Percentiles rank a stretch among this genome's conserved stretches.
phyloP scores from a whole-genome alignment of 2,888 invertebrate species.

The Oithona nana region DNA sequence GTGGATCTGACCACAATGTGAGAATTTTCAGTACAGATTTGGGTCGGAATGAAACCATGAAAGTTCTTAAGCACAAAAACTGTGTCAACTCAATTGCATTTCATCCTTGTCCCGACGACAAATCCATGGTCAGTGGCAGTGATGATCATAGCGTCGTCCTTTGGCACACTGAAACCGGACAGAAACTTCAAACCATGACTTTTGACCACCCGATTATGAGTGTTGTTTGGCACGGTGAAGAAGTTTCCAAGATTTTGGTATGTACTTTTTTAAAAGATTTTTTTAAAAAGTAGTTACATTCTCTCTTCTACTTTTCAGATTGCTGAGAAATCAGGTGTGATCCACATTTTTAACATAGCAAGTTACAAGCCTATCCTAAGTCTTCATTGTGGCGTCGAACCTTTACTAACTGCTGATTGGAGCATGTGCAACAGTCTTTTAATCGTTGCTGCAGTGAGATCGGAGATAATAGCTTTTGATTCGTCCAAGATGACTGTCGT shows the following conservation, averaged over 20 bases:
- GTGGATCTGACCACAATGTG: not conserved
- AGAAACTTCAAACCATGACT: conserved; percentile 38
- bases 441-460: conserved; percentile 1
- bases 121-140: conserved; percentile 48
- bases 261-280: not conserved
- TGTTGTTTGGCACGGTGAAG: conserved; percentile 13
- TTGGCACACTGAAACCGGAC: conserved; percentile 37
- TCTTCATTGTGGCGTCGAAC: conserved; percentile 23
- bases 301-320: conserved; percentile 27
- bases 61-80: conserved; percentile 41
- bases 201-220: conserved; percentile 39
- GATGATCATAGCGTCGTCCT: conserved; percentile 54
- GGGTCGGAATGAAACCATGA: conserved; percentile 15
- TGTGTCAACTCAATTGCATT: conserved; percentile 49
- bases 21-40: not conserved
- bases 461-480: conserved; percentile 7
- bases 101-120: conserved; percentile 40
- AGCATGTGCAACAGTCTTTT: conserved; percentile 11
- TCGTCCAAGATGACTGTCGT: not conserved
- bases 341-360: conserved; percentile 49
- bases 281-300: not conserved
- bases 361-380: conserved; percentile 36
- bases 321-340: conserved; percentile 51
- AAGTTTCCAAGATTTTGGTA: conserved; percentile 9
- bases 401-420: conserved; percentile 14